phyloP scores from a whole-genome alignment of 2,113 vertebrate genomes.

The Trematocara stigmaticum region DNA sequence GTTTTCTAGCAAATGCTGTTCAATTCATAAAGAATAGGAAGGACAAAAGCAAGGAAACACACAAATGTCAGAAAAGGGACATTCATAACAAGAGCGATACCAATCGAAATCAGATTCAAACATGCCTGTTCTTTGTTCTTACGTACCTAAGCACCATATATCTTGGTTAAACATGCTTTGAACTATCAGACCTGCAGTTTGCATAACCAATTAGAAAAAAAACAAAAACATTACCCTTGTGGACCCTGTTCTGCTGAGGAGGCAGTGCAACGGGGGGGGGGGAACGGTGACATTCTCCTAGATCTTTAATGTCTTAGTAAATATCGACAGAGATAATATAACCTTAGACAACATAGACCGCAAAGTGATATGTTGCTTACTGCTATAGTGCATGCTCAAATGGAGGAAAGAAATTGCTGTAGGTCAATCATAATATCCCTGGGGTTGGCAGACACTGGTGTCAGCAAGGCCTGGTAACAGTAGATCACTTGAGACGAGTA shows the following conservation, averaged over 20 bases:
- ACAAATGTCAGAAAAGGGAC: neutral
- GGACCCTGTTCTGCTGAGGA: slow-evolving; percentile 37
- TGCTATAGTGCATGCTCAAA: slow-evolving; percentile 25
- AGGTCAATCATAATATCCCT: slow-evolving; percentile 59
- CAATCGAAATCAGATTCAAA: neutral
- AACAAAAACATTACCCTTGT: neutral
- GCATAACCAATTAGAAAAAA: neutral
- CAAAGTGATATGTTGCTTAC: slow-evolving; percentile 39
- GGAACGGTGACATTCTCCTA: slow-evolving; percentile 35
- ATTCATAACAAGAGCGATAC: neutral
- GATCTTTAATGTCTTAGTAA: slow-evolving; percentile 65
- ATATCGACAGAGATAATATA: slow-evolving; percentile 66
- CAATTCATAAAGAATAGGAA: neutral
- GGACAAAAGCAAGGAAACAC: neutral
- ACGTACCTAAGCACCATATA: neutral
- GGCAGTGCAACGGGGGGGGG: slow-evolving; percentile 13
- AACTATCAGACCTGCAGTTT: slow-evolving; percentile 10
- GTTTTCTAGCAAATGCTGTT: neutral
- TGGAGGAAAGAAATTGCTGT: slow-evolving; percentile 43
- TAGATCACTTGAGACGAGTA: slow-evolving; percentile 56
- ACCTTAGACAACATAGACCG: slow-evolving; percentile 49
- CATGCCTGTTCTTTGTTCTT: neutral
- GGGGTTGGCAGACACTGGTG: slow-evolving; percentile 38
- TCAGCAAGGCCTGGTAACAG: slow-evolving; percentile 41
- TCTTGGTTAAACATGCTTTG: neutral